Percentiles rank a stretch among this genome's conserved stretches.
phyloP scores from a whole-genome alignment of 1,140 invertebrate species.

The Lucilia sericata region DNA sequence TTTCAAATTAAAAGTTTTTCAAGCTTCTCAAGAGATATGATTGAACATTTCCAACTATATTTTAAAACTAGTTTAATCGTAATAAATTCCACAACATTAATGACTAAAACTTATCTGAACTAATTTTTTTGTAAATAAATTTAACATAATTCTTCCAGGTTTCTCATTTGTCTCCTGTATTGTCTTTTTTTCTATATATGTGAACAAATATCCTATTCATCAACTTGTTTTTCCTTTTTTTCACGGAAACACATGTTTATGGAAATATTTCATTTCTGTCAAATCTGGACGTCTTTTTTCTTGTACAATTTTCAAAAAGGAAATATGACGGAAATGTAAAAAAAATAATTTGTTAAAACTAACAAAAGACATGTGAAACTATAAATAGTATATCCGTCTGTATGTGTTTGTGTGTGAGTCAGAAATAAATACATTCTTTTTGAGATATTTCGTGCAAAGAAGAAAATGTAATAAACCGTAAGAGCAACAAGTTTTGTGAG shows the following conservation, averaged over 20 bases:
- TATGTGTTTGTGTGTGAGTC: too few species aligned
- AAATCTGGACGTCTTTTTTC: background rate
- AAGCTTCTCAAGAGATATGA: too few species aligned
- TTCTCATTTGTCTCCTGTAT: background rate
- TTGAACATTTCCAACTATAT: too few species aligned
- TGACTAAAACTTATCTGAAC: too few species aligned
- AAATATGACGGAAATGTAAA: constrained; percentile 17
- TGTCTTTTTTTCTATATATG: background rate
- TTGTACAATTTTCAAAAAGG: background rate
- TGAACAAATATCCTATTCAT: background rate
- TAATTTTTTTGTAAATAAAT: background rate
- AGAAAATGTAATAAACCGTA: background rate
- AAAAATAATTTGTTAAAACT: constrained; percentile 30
- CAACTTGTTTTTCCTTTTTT: background rate
- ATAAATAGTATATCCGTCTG: background rate
- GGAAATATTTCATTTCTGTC: constrained; percentile 7
- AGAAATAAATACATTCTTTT: too few species aligned
- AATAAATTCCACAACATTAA: too few species aligned
- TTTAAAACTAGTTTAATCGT: too few species aligned
- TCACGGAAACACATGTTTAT: constrained; percentile 19
- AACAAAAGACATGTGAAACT: background rate
- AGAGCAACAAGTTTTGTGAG: constrained; percentile 15
- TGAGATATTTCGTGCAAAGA: background rate
- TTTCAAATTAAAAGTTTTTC: too few species aligned
- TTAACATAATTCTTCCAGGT: background rate